Conservation (phyloP, 2,113 vertebrate species). For the Calypte anna region DNA sequence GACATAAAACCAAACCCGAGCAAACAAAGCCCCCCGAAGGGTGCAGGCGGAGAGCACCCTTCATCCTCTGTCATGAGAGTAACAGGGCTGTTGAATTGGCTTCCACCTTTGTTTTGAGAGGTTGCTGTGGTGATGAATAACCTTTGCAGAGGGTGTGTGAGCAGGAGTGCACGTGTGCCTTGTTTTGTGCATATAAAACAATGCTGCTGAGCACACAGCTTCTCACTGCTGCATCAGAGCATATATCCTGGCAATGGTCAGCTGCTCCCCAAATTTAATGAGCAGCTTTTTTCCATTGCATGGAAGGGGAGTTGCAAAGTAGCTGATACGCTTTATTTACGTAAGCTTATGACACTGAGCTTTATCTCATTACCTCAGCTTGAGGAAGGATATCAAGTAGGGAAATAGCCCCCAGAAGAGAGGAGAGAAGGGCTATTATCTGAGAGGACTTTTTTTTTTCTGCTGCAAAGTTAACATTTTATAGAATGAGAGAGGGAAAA, state of each 20-base stretch:
- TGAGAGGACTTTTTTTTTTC: neutral
- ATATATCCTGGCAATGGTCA: neutral
- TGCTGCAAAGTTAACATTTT: neutral
- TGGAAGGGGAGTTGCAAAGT: neutral
- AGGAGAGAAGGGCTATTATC: neutral
- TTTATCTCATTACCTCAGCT: neutral
- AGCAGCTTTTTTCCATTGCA: neutral
- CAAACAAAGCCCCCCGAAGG: neutral
- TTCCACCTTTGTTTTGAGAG: constrained; percentile 60
- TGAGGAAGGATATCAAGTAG: neutral
- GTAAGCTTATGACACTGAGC: neutral
- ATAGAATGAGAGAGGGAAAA: neutral
- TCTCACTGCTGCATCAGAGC: rapidly evolving
- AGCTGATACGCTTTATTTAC: neutral
- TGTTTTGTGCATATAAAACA: neutral
- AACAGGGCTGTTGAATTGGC: neutral
- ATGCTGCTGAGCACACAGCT: neutral
- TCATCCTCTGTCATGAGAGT: neutral
- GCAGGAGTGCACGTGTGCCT: neutral
- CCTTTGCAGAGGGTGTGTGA: neutral
- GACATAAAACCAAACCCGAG: neutral
- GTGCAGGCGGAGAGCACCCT: neutral
- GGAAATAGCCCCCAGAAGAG: neutral
- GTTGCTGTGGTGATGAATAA: constrained; percentile 72
- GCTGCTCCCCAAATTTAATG: neutral